Base-by-base conservation (phyloP, 2,797 vertebrate genomes). In the Xyrichtys novacula region DNA sequence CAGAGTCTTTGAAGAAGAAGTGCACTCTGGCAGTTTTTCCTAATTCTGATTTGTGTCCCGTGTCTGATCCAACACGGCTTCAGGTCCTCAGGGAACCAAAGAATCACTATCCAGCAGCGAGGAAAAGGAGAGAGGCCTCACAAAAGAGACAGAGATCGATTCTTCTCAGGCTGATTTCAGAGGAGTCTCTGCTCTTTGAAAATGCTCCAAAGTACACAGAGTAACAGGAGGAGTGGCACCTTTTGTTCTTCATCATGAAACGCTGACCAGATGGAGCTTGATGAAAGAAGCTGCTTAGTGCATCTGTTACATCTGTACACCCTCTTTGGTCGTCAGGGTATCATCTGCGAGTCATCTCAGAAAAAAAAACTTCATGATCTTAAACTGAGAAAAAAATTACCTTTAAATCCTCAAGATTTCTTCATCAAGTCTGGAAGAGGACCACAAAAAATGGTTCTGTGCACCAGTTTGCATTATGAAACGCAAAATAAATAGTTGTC, bases 21-120 rank as follows among this genome's bases (percentile, higher is more conserved):
- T 31, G 50, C 39, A 76, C 42, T 66, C 54, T 77, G 80, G 62
- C 73, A 57, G 19, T 64, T 59, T 57, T 29, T 71, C 68, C 57
- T 75, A 52, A 63, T 72, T 47, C 57, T 76, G 67, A 74, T 80
- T 78, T 74, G 71, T 74, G 64, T 70, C 19, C 52, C 22, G 25
- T 40, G 55, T 71, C 49, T 67, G 62, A 72, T 77, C 69, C 42
- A 53, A 63, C 65, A 25, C 9, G 0, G 62, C 52, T 80, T 48
- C 55, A 50, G 46, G 29, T 55, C 71, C 71, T 71, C 56, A 7
- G 58, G 60, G 76, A 75, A 49, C 53, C 52, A 23, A 44, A 26
- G 59, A 65, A 57, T 55, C 50, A 54, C 25, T 46, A 38, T 47
- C 39, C 20, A 50, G 46, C 28, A 20, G 19, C 58, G 7, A 62